Conservation (phyloP, 1,140 invertebrate genomes). For the Rhagoletis pomonella region DNA sequence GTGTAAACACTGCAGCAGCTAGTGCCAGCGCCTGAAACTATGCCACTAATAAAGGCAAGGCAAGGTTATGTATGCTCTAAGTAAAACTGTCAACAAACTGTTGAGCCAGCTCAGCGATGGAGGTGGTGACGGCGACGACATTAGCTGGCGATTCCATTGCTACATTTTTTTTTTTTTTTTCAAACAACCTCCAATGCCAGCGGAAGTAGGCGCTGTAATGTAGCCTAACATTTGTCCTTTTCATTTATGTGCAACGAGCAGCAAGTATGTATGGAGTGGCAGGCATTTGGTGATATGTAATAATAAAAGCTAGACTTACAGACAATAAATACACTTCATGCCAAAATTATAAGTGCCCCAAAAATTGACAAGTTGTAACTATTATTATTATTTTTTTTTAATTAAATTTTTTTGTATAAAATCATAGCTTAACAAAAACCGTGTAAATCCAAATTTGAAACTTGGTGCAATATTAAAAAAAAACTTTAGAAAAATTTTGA, state of each 20-base stretch:
- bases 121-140: background rate
- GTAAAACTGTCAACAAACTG: constrained; percentile 47
- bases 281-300: constrained; percentile 12
- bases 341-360: too few species aligned
- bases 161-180: background rate
- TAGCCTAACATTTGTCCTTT: background rate
- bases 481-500: too few species aligned
- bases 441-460: too few species aligned
- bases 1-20: background rate
- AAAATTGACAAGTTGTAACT: too few species aligned
- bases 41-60: constrained; percentile 15
- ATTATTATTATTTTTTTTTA: too few species aligned
- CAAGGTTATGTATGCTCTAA: constrained; percentile 24
- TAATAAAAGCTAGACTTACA: background rate
- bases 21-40: constrained; percentile 22
- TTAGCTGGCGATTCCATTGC: background rate
- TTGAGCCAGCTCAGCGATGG: constrained; percentile 22
- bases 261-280: background rate
- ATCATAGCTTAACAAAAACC: too few species aligned
- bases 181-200: background rate
- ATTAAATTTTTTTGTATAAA: too few species aligned
- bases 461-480: too few species aligned
- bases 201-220: background rate
- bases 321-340: background rate
- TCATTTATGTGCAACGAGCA: background rate